These are phyloP conservation scores for Atlantisia rogersi DNA, from an alignment of 2,113 vertebrate genomes.

Conservation along the genomic window DNA sequence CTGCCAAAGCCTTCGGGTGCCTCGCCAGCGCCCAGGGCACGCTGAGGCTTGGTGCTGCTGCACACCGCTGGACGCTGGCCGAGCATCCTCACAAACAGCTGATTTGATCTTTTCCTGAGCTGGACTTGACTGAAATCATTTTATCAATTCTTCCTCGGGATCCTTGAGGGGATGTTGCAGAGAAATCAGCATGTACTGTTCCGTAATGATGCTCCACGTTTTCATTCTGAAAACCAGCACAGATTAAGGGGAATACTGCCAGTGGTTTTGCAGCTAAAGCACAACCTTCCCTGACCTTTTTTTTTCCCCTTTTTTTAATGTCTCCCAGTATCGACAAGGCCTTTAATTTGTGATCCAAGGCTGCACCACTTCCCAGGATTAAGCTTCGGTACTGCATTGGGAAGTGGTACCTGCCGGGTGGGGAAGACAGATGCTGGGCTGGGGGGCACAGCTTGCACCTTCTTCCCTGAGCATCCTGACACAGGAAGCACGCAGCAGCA, in stretches of 20 bases:
- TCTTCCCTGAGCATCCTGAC: neutral
- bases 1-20: neutral
- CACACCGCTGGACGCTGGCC: neutral
- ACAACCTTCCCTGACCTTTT: neutral
- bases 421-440: fast-evolving
- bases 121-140: neutral
- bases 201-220: neutral
- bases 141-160: neutral
- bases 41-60: neutral
- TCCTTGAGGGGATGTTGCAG: neutral
- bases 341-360: conserved; percentile 2
- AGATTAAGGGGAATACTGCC: neutral
- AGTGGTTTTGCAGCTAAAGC: neutral
- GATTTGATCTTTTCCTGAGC: neutral
- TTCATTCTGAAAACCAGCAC: neutral
- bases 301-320: neutral
- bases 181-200: neutral
- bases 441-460: neutral
- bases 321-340: neutral
- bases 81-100: neutral
- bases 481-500: fast-evolving
- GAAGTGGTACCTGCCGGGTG: neutral
- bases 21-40: neutral
- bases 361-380: neutral
- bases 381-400: fast-evolving